These are phyloP conservation scores for Barnardius zonarius DNA, from an alignment of 2,113 vertebrate genomes.

Conservation along the genomic window DNA sequence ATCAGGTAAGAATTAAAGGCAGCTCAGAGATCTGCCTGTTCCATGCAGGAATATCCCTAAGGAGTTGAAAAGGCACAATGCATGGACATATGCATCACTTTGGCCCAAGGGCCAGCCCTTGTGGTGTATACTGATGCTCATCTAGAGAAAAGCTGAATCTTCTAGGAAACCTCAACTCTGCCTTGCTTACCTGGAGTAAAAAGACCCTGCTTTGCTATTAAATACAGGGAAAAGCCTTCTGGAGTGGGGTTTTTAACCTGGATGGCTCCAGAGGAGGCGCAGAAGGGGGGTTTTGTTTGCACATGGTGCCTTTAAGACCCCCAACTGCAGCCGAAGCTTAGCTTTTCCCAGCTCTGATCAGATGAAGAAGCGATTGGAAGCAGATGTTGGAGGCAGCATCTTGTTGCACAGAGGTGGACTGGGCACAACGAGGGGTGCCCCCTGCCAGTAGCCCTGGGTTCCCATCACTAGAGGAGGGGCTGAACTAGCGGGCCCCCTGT, in stretches of 20 bases:
- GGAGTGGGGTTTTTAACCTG: background rate
- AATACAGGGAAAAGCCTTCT: background rate
- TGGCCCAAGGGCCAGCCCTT: rapidly evolving
- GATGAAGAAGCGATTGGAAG: constrained; percentile 54
- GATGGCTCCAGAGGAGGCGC: background rate
- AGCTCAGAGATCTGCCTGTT: background rate
- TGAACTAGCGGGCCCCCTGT: constrained; percentile 4
- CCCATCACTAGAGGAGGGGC: constrained; percentile 15
- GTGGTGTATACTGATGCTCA: background rate
- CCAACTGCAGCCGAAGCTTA: background rate
- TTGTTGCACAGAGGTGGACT: constrained; percentile 40
- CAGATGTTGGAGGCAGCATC: constrained; percentile 52
- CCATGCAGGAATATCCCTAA: background rate
- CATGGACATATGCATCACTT: rapidly evolving
- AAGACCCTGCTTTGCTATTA: background rate
- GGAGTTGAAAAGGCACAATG: background rate
- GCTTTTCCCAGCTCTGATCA: constrained; percentile 51
- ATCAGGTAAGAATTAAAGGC: background rate
- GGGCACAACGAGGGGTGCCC: constrained; percentile 35
- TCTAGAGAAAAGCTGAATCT: background rate
- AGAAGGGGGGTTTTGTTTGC: background rate
- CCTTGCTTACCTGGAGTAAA: background rate
- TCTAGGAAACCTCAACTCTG: background rate
- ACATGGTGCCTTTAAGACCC: constrained; percentile 54
- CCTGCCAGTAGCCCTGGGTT: constrained; percentile 42